Percentiles rank a stretch among this genome's conserved stretches.
Evolutionary conservation across 2,888 invertebrate species (phyloP).

Genomic region (Orthosia gracilis): DNA sequence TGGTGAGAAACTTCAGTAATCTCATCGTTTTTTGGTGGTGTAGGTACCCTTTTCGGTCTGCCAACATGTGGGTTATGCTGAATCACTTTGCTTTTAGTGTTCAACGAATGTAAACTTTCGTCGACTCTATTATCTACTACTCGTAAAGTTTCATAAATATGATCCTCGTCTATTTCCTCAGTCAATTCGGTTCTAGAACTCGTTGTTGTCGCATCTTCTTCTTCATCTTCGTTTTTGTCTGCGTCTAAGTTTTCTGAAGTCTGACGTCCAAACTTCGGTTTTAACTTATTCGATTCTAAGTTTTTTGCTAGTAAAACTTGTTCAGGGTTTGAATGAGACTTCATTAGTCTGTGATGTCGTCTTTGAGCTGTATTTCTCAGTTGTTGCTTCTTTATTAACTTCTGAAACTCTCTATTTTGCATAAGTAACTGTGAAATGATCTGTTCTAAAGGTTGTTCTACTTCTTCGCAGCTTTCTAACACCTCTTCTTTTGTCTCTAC

Average conservation of each 20-base stretch:
- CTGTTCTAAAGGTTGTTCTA: constrained; percentile 93
- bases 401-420: constrained; percentile 96
- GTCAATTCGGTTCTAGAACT: constrained; percentile 70
- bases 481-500: constrained; percentile 71
- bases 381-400: constrained; percentile 94
- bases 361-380: constrained; percentile 89
- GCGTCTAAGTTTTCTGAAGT: constrained; percentile 81
- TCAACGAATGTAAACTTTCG: constrained; percentile 76
- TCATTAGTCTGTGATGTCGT: constrained; percentile 90
- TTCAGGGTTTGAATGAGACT: constrained; percentile 89
- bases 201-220: constrained; percentile 67
- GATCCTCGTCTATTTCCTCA: constrained; percentile 86
- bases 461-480: constrained; percentile 80
- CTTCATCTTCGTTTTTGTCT: constrained; percentile 64
- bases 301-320: constrained; percentile 86
- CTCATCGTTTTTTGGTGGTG: constrained; percentile 76
- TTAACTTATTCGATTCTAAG: constrained; percentile 77
- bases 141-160: constrained; percentile 92
- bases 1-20: constrained; percentile 75
- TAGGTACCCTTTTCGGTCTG: constrained; percentile 82
- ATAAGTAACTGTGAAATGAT: constrained; percentile 96
- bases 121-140: constrained; percentile 82
- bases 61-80: constrained; percentile 76
- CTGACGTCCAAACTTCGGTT: constrained; percentile 83
- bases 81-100: constrained; percentile 82